A percentile compares a stretch with the other conserved stretches of the same genome.
Conservation (phyloP, 2,113 vertebrate genomes). For the Oryzias javanicus region DNA sequence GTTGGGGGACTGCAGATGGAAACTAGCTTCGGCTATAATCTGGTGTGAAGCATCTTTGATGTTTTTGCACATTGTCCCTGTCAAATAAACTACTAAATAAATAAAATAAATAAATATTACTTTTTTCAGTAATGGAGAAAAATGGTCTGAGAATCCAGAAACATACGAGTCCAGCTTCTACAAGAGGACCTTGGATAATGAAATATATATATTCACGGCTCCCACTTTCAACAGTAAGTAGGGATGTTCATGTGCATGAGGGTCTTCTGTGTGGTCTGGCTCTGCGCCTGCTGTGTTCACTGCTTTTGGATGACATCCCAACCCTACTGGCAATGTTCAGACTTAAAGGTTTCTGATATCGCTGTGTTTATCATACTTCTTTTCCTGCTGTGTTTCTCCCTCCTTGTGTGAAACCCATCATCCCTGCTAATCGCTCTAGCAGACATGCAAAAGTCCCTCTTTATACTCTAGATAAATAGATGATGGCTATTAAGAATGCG, state of each 20-base stretch:
- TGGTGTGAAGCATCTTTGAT: too few relatives aligned
- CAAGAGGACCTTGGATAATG: slow-evolving; percentile 95
- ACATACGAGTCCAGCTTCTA: slow-evolving; percentile 98
- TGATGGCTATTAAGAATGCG: slow-evolving; percentile 40
- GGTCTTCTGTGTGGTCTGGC: slow-evolving; percentile 50
- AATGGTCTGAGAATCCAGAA: slow-evolving; percentile 92
- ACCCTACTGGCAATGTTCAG: slow-evolving; percentile 44
- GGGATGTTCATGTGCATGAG: slow-evolving; percentile 13
- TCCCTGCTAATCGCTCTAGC: slow-evolving; percentile 64
- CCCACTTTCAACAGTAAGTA: slow-evolving; percentile 91
- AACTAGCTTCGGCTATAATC: too few relatives aligned
- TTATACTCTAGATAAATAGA: slow-evolving; percentile 26
- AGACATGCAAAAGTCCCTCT: slow-evolving; percentile 47
- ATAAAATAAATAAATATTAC: too few relatives aligned
- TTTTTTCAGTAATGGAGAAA: slow-evolving; percentile 82
- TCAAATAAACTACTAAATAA: too few relatives aligned
- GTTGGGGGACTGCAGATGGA: too few relatives aligned
- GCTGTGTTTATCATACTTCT: slow-evolving; percentile 55
- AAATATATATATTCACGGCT: slow-evolving; percentile 96
- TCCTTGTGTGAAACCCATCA: slow-evolving; percentile 54
- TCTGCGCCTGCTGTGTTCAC: slow-evolving; percentile 32
- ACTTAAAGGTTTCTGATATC: slow-evolving; percentile 54
- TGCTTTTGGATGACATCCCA: slow-evolving; percentile 48
- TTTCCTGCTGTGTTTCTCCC: slow-evolving; percentile 44
- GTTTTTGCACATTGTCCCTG: too few relatives aligned